Conservation (phyloP, 2,797 vertebrate genomes). For the Phylloscopus collybita region DNA sequence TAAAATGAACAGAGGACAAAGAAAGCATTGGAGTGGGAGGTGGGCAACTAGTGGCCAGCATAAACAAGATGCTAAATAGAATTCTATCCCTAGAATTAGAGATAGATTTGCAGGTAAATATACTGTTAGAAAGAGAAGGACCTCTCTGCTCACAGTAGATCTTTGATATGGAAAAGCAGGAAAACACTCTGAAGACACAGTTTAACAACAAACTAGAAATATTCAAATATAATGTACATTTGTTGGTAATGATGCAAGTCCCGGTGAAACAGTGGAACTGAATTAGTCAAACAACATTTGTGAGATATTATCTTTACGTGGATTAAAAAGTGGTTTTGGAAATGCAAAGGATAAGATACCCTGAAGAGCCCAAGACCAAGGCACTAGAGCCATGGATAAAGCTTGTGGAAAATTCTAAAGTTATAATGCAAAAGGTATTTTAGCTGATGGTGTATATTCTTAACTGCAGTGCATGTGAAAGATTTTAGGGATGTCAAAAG, state of each 20-base stretch:
- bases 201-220: background rate
- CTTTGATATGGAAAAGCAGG: background rate
- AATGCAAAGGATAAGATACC: accelerated
- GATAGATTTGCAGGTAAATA: background rate
- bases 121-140: background rate
- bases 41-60: background rate
- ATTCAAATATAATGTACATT: background rate
- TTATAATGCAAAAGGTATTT: accelerated
- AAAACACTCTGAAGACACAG: background rate
- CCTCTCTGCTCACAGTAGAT: background rate
- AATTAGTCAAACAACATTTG: background rate
- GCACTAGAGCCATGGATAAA: background rate
- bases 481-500: background rate
- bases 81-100: background rate
- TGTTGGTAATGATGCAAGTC: background rate
- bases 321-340: background rate
- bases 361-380: background rate
- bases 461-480: background rate
- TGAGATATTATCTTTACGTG: background rate
- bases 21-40: background rate
- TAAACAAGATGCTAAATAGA: background rate
- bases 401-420: background rate
- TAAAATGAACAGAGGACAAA: accelerated
- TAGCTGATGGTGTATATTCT: background rate
- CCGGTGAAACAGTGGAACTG: background rate